Conservation (phyloP, 2,888 invertebrate genomes). For the Rhodophaea formosa region DNA sequence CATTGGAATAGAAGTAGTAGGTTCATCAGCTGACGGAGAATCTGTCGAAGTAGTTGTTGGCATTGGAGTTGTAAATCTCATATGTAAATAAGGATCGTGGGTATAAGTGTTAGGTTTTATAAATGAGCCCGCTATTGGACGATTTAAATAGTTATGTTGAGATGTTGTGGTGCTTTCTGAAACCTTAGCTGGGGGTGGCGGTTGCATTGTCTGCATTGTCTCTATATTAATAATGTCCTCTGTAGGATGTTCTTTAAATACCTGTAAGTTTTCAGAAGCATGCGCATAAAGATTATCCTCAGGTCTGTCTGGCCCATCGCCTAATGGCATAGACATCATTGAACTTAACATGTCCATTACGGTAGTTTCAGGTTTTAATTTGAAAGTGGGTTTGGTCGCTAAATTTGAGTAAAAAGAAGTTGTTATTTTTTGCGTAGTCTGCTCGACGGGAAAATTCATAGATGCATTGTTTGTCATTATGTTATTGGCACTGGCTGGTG, state of each 20-base stretch:
- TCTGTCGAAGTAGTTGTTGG: conserved; percentile 77
- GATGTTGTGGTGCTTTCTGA: conserved; percentile 43
- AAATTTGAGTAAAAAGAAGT: conserved; percentile 37
- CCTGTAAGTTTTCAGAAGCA: conserved; percentile 66
- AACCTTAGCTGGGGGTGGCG: conserved; percentile 65
- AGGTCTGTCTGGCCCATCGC: conserved; percentile 60
- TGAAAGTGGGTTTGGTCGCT: conserved; percentile 36
- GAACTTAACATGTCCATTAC: conserved; percentile 66
- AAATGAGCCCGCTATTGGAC: conserved; percentile 23
- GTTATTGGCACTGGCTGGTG: conserved; percentile 43
- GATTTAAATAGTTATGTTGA: conserved; percentile 47
- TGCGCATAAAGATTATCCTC: conserved; percentile 72
- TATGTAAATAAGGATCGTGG: conserved; percentile 69
- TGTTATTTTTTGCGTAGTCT: conserved; percentile 45
- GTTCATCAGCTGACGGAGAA: conserved; percentile 40
- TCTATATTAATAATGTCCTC: conserved; percentile 60
- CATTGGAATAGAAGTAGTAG: conserved; percentile 80
- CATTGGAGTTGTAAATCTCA: conserved; percentile 73
- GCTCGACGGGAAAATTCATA: conserved; percentile 49
- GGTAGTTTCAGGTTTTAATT: conserved; percentile 43
- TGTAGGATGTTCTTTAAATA: conserved; percentile 56
- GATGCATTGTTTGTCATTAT: conserved; percentile 43
- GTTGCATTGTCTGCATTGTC: conserved; percentile 83
- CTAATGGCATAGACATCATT: conserved; percentile 74
- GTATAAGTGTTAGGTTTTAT: conserved; percentile 48